These are phyloP conservation scores for Pangasius mekongensis DNA, from an alignment of 2,797 vertebrate genomes.

Conservation along the genomic window DNA sequence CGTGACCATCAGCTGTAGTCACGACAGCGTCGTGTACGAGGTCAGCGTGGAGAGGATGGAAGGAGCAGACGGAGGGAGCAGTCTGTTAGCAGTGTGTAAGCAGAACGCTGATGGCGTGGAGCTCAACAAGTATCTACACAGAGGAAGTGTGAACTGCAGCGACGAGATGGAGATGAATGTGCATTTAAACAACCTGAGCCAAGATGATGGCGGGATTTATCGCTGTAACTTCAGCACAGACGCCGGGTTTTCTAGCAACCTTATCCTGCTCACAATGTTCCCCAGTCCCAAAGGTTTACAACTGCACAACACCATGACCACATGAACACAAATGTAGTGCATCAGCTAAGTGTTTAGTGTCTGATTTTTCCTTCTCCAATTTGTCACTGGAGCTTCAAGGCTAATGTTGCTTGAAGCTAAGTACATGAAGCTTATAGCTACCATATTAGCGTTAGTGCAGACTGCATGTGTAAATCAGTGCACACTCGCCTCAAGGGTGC, in stretches of 20 bases:
- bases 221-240: constrained; percentile 31
- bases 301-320: not conserved
- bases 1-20: constrained; percentile 13
- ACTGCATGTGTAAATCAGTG: not conserved
- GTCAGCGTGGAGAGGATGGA: constrained; percentile 24
- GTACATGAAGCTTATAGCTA: not conserved
- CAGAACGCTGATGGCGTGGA: not conserved
- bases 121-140: not conserved
- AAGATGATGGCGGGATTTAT: not conserved
- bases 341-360: not conserved
- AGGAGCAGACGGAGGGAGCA: not conserved
- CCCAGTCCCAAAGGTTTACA: constrained; percentile 18
- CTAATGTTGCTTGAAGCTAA: not conserved
- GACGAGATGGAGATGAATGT: constrained; percentile 18
- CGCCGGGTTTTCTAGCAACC: not conserved
- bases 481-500: not conserved
- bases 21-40: not conserved
- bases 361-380: not conserved
- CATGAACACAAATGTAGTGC: not conserved
- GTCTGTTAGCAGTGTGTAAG: constrained; percentile 19
- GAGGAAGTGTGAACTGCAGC: not conserved
- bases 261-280: not conserved
- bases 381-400: not conserved
- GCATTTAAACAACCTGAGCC: constrained; percentile 20
- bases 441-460: not conserved